A percentile compares a stretch with the other conserved stretches of the same genome.
Evolutionary conservation across 2,888 invertebrate species (phyloP).

Genomic region (Drosophila meridiana): DNA sequence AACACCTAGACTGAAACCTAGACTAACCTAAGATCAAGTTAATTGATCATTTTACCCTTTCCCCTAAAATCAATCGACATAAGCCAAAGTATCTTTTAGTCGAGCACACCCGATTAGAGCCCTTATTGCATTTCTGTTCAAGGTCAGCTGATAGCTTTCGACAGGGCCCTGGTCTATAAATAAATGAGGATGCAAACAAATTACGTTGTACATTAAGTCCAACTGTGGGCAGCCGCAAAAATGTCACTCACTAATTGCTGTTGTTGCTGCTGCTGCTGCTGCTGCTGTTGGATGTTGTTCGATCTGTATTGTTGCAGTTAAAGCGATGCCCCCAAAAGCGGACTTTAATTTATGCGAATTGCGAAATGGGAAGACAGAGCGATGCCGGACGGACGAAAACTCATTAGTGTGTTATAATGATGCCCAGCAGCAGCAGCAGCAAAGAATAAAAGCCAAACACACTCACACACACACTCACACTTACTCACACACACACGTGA

Average conservation of each 20-base stretch:
- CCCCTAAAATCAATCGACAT: too few relatives aligned
- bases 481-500: not conserved
- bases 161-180: not conserved
- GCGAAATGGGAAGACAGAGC: conserved; percentile 5
- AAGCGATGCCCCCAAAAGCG: conserved; percentile 12
- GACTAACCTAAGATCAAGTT: too few relatives aligned
- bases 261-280: conserved; percentile 13
- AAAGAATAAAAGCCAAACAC: conserved; percentile 24
- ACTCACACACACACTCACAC: not conserved
- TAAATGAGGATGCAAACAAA: not conserved
- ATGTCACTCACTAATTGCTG: not conserved
- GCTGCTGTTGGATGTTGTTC: not conserved
- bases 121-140: not conserved
- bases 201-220: not conserved
- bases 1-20: too few relatives aligned
- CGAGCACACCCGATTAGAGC: not conserved
- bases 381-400: conserved; percentile 22
- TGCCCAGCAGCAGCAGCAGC: conserved; percentile 9
- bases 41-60: too few relatives aligned
- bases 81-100: not conserved
- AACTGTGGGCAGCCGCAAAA: not conserved
- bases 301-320: conserved; percentile 15
- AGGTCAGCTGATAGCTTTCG: not conserved
- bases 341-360: conserved; percentile 32
- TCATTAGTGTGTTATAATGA: conserved; percentile 43